Evolutionary conservation across 64 coral and sea anemone genomes (phyloP), one percentile per base, ranked within the genome.

Genomic region (Catalaphyllia jardinei): DNA sequence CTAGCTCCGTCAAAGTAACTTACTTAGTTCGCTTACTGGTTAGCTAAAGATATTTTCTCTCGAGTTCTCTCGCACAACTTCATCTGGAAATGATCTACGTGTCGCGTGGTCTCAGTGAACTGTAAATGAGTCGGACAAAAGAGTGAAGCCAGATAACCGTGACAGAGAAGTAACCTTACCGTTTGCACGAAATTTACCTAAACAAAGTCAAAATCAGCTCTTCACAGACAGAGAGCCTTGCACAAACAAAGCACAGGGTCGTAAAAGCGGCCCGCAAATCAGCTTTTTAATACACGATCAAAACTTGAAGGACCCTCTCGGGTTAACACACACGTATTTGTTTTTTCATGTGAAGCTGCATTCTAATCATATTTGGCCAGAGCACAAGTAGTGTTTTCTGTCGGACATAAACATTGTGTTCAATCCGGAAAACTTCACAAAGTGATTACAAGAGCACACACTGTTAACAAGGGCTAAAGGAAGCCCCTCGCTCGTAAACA

Each of bases 291-390:
- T 69, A 27, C 22, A n/a, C 10, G 81, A 85, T 57, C 67, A 20
- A 51, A 8, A 51, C 67, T 51, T 31, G 59, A 42, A 69, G 38
- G 63, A 31, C 24, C 22, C 63, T 49, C 30, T 71, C 35, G 31
- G 81, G 81, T 71, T 85, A 51, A 85, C 81, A 85, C 33, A 35
- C 33, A 35, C 33, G 33, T 85, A 85, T 85, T 85, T 85, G 81
- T 85, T 85, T 85, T 85, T 71, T 61, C 81, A 52, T 85, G 81
- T 85, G 69, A 35, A 35, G 81, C 42, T 71, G 81, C 81, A 85
- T 85, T 85, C 81, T 85, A 85, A 71, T 85, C 81, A 85, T 85
- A 83, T 83, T 83, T 83, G 79, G 31, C 61, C 7, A 46, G 42
- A 71, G 50, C 81, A 85, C 71, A 85, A 85, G 81, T 71, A 85